Evolutionary conservation across 2,797 vertebrate genomes (phyloP).

Genomic region (Ceryle rudis): DNA sequence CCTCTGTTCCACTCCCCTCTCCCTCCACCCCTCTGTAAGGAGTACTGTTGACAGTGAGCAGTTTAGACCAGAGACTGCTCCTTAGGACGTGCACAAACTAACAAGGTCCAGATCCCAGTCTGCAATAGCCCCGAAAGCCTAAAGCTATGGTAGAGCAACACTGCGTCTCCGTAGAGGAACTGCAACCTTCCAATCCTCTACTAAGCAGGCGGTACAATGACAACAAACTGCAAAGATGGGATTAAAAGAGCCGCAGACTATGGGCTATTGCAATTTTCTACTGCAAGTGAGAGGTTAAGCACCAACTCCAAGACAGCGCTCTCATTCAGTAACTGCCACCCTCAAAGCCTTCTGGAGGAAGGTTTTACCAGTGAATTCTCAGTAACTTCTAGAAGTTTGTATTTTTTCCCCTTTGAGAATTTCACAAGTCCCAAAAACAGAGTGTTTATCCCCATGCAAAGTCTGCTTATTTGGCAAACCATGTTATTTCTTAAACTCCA

Average conservation of each 20-base stretch:
- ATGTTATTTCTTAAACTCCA: background rate
- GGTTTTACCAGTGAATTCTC: background rate
- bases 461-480: background rate
- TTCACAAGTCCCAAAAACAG: background rate
- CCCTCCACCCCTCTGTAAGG: background rate
- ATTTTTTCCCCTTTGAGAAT: background rate
- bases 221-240: background rate
- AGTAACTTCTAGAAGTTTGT: background rate
- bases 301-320: background rate
- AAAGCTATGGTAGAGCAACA: background rate
- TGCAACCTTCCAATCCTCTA: accelerated
- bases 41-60: background rate
- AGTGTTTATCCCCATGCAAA: background rate
- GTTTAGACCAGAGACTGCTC: background rate
- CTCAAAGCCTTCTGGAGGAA: background rate
- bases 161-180: background rate
- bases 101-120: background rate
- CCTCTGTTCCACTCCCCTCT: background rate
- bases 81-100: accelerated
- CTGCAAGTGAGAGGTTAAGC: background rate
- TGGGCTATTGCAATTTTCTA: background rate
- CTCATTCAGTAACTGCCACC: background rate
- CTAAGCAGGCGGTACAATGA: background rate
- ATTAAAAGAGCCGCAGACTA: background rate
- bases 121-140: background rate